phyloP scores from a whole-genome alignment of 2,888 invertebrate genomes.

The Phanerotoma sp. region DNA sequence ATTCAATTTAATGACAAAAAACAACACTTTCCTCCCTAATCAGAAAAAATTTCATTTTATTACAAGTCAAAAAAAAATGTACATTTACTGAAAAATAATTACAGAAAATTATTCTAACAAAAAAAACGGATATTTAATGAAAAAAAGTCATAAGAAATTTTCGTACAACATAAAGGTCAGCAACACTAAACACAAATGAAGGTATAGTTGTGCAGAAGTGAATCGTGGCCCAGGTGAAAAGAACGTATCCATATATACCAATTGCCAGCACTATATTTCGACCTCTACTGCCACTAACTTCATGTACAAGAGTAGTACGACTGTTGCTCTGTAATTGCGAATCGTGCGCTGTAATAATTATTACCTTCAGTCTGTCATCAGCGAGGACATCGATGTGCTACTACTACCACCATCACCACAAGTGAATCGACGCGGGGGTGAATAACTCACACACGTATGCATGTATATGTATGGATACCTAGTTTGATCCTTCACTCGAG shows the following conservation, averaged over 20 bases:
- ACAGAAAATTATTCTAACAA: too few species aligned
- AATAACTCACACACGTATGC: constrained; percentile 38
- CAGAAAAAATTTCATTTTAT: too few species aligned
- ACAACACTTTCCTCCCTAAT: too few species aligned
- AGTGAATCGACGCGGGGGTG: constrained; percentile 26
- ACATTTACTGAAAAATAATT: too few species aligned
- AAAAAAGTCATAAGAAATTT: not conserved
- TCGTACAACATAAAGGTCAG: not conserved
- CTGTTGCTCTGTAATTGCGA: constrained; percentile 55
- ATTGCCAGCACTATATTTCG: constrained; percentile 3
- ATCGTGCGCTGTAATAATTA: constrained; percentile 57
- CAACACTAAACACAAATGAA: constrained; percentile 27
- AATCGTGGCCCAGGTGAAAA: constrained; percentile 14
- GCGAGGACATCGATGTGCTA: constrained; percentile 47
- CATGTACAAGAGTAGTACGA: constrained; percentile 35
- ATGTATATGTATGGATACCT: constrained; percentile 3
- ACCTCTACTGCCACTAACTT: constrained; percentile 29
- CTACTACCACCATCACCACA: constrained; percentile 24
- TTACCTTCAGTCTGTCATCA: constrained; percentile 55
- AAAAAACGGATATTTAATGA: not conserved
- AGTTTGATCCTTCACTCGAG: constrained; percentile 3
- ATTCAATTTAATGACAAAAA: too few species aligned
- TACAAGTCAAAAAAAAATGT: too few species aligned
- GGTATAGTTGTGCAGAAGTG: constrained; percentile 33
- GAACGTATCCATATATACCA: not conserved